Conservation (phyloP, 1,140 invertebrate species). For the Rhopalosiphum padi region DNA sequence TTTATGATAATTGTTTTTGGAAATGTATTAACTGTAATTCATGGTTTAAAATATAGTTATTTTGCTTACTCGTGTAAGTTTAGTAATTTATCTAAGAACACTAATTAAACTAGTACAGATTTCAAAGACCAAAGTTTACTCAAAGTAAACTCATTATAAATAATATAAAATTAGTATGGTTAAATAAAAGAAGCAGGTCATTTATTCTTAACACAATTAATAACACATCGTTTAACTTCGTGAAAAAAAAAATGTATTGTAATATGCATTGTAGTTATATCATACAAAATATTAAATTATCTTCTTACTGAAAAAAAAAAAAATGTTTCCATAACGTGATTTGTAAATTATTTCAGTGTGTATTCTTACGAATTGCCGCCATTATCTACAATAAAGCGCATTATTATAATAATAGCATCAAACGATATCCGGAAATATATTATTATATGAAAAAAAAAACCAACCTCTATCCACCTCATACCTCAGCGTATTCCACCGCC, state of each 20-base stretch:
- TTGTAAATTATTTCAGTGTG: not conserved
- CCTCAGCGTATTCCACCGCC: not conserved
- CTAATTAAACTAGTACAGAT: not conserved
- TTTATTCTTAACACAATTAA: not conserved
- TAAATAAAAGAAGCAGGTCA: not conserved
- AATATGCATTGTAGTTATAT: no score
- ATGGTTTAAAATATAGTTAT: not conserved
- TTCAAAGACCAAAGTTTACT: not conserved
- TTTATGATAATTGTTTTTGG: not conserved
- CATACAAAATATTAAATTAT: not conserved
- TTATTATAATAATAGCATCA: not conserved
- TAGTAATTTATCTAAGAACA: not conserved
- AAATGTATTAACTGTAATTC: not conserved
- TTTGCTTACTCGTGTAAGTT: not conserved
- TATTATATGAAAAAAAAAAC: not conserved
- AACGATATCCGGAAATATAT: not conserved
- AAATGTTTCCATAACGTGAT: not conserved
- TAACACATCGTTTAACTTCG: not conserved
- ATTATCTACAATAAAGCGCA: not conserved
- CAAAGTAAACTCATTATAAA: not conserved
- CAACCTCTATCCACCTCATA: not conserved
- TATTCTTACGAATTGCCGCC: not conserved
- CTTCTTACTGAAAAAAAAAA: not conserved
- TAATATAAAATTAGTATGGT: slow-evolving; percentile 13
- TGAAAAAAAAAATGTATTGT: not conserved